Conservation (phyloP, 2,797 vertebrate genomes). For the Vireo griseus region DNA sequence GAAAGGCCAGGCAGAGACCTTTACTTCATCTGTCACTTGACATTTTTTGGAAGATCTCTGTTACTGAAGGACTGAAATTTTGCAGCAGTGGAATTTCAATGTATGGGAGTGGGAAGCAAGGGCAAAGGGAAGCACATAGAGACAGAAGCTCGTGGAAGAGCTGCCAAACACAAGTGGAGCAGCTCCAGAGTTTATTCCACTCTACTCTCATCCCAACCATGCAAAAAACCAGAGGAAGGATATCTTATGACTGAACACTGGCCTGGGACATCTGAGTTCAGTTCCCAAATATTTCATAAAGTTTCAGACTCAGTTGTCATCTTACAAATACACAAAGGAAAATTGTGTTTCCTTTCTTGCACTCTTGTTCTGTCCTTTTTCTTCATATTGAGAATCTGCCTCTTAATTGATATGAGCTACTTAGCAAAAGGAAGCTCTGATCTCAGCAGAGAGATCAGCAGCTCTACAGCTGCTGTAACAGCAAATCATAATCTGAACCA, state of each 20-base stretch:
- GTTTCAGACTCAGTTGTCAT: constrained; percentile 5
- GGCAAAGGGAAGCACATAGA: not conserved
- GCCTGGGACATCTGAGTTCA: not conserved
- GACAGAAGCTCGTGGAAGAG: not conserved
- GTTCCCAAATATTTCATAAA: constrained; percentile 21
- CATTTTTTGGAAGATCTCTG: not conserved
- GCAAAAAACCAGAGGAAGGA: constrained; percentile 30
- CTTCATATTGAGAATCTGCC: not conserved
- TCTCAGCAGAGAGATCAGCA: not conserved
- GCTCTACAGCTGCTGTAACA: not conserved
- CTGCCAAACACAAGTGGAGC: not conserved
- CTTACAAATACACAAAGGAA: constrained; percentile 37
- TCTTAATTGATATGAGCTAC: not conserved
- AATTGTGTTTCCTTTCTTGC: constrained; percentile 37
- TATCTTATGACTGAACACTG: not conserved
- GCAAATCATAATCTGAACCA: not conserved
- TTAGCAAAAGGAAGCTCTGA: constrained; percentile 36
- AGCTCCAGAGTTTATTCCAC: not conserved
- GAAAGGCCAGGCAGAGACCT: not conserved
- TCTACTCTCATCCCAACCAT: not conserved
- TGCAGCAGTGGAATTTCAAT: not conserved
- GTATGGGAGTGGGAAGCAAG: not conserved
- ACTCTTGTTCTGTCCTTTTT: not conserved
- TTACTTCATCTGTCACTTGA: not conserved
- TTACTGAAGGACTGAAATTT: not conserved